A percentile compares a stretch with the other conserved stretches of the same genome.
These are phyloP conservation scores for Halcyon senegalensis DNA, from an alignment of 2,113 vertebrate genomes.

Conservation along the genomic window DNA sequence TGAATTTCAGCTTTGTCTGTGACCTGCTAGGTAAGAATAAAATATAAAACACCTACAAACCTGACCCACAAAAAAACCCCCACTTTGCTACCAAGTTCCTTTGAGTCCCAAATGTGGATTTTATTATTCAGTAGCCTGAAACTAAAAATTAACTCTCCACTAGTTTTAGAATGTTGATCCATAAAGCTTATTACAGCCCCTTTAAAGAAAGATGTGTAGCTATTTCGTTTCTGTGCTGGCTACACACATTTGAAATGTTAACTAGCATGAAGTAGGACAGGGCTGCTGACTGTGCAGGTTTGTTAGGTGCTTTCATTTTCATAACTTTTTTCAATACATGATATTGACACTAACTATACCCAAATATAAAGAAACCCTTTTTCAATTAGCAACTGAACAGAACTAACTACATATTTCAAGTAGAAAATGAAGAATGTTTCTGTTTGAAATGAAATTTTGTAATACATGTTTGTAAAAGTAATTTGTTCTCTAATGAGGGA, in stretches of 20 bases:
- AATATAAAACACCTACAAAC: background rate
- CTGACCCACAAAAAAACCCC: background rate
- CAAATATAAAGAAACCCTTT: background rate
- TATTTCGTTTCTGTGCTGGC: background rate
- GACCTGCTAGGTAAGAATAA: background rate
- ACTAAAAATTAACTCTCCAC: background rate
- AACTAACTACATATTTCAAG: background rate
- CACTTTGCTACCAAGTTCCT: background rate
- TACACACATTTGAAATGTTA: background rate
- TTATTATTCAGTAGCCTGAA: background rate
- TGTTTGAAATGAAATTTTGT: background rate
- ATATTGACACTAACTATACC: background rate
- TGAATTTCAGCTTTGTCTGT: background rate
- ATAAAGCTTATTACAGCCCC: background rate
- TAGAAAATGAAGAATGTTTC: background rate
- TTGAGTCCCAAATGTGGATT: background rate
- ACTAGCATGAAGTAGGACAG: background rate
- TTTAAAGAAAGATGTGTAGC: background rate
- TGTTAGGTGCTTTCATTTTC: background rate
- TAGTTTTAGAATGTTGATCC: background rate
- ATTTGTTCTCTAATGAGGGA: background rate
- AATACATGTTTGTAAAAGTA: background rate
- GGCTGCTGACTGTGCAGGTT: background rate
- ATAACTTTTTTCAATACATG: background rate
- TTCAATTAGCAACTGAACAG: background rate